Base-by-base conservation (phyloP, 2,113 vertebrate genomes). In the Phylloscopus trochiloides region DNA sequence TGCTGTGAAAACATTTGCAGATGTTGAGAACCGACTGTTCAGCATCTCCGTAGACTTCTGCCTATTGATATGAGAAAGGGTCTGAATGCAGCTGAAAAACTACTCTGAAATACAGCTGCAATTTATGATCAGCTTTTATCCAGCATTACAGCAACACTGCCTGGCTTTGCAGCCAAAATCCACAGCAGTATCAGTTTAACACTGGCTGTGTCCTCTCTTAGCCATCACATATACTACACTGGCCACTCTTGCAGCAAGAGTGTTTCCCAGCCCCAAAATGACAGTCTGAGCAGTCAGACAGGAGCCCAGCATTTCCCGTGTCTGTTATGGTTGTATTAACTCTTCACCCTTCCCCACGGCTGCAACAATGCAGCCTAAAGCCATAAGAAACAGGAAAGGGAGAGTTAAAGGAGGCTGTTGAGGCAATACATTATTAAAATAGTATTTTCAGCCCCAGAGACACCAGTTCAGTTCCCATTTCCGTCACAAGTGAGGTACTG, bases 401-500 rank as follows among this genome's bases (percentile, higher is more conserved):
- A 93, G 47, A 48, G 75, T 74, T 83, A 90, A 94, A 85, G 28
- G 65, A 74, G 31, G 68, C 52, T 76, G 54, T 6, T 86, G 87
- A 96, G 63, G 85, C 50, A 90, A 88, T 62, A 73, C 38, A 70
- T 90, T 91, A 94, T 94, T 83, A 91, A 96, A 93, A 88, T 50
- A 73, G 59, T 59, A 59, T 92, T 90, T 92, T 80, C n/a, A 73
- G 24, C 72, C 65, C 75, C 14, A 47, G 67, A 88, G 82, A 74
- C 51, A 68, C 0, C 0, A 86, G 75, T 86, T 88, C 63, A 83
- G 77, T 59, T 94, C 67, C 51, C 57, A 73, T 92, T 93, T 93
- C 78, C 67, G 51, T 80, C 82, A 89, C 61, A 83, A 93, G 47
- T 48, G 43, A 96, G 81, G 58, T 66, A 86, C 51, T 83, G 85